These are phyloP conservation scores for Nomada flava DNA, from an alignment of 2,888 invertebrate genomes.

Conservation along the genomic window DNA sequence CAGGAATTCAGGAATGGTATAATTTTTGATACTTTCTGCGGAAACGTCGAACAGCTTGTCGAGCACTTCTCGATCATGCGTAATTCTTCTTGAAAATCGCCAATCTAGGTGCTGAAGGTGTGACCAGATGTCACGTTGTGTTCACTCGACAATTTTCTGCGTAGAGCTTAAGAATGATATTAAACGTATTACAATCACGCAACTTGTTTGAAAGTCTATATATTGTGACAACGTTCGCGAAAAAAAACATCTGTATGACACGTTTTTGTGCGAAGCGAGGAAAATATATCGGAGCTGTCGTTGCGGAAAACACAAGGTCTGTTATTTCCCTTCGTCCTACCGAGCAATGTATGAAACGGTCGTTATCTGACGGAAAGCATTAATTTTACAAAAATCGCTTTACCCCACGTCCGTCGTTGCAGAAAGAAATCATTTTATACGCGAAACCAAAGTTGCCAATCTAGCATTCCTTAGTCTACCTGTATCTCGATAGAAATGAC, in stretches of 20 bases:
- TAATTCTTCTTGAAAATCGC: constrained; percentile 34
- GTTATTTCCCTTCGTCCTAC: constrained; percentile 28
- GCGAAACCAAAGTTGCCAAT: no score
- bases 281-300: constrained; percentile 59
- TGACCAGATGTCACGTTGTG: constrained; percentile 63
- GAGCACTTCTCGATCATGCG: constrained; percentile 31
- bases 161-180: constrained; percentile 65
- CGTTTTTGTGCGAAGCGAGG: constrained; percentile 44
- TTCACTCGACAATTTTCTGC: constrained; percentile 67
- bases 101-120: constrained; percentile 50
- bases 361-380: neutral
- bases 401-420: no score
- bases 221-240: constrained; percentile 32
- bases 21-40: constrained; percentile 37
- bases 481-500: neutral
- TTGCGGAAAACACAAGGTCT: constrained; percentile 37
- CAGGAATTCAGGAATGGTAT: constrained; percentile 33
- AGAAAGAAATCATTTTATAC: no score
- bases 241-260: constrained; percentile 33
- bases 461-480: neutral
- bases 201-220: constrained; percentile 59
- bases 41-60: constrained; percentile 28
- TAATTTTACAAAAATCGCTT: neutral
- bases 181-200: constrained; percentile 35
- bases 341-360: neutral